Evolutionary conservation across 1,140 invertebrate genomes (phyloP), one percentile per base, ranked within the genome.

Genomic region (Cyclina sinensis): DNA sequence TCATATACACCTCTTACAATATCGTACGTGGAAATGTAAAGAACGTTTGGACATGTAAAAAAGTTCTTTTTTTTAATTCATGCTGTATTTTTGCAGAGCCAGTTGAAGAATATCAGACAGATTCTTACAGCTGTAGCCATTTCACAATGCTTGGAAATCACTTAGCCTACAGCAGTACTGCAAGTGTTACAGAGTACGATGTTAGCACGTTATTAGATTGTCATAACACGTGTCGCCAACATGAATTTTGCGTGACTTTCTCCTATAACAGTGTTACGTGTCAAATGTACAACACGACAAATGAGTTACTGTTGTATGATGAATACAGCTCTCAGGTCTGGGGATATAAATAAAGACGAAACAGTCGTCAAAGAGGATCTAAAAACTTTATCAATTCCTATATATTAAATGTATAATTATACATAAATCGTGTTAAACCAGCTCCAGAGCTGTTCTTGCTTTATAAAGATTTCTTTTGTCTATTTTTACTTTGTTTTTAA

Each of bases 271-370:
- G 21, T 46, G 18, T 0, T 24, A 59, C 48, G 11, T 79, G 76
- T 37, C n/a, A 32, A 24, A 79, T 79, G 46, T 79, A 79, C 76
- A 79, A 57, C 11, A 59, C 27, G 21, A 54, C 37, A 0, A 27
- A 79, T 27, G 24, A 14, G 2, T 48, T 11, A 7, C 48, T 79
- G 14, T 32, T 54, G 16, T 79, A 57, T 79, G 9, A 0, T 2
- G 9, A 48, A 12, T 27, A 43, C 4, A 18, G 30, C 9, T 57
- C 76, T n/a, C 48, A 79, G 18, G 30, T 79, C 14, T 79, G 76
- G 76, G 46, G n/a, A 54, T 46, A 57, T 3, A 57, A 11, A 3
- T 57, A 43, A 43, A 14, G 43, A n/a, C n/a, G n/a, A n/a, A n/a
- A n/a, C n/a, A n/a, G n/a, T n/a, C n/a, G n/a, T n/a, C n/a, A n/a